These are phyloP conservation scores for Pangasius krempfi DNA, from an alignment of 2,797 vertebrate species.

Conservation along the genomic window DNA sequence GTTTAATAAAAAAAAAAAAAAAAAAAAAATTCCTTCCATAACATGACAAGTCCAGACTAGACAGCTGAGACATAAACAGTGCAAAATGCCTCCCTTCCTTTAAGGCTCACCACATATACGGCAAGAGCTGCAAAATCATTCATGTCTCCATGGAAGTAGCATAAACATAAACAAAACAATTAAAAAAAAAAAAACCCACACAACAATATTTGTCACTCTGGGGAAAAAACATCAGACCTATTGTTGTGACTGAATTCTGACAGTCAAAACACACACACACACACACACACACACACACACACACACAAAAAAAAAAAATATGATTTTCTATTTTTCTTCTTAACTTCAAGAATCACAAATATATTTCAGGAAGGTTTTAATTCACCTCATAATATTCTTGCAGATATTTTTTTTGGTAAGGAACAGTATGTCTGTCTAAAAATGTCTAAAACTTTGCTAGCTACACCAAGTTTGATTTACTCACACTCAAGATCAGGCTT, in stretches of 20 bases:
- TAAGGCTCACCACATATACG: slow-evolving; percentile 19
- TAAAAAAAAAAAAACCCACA: not conserved
- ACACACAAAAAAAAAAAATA: too few species aligned
- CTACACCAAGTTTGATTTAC: not conserved
- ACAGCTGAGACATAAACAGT: not conserved
- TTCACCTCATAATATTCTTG: not conserved
- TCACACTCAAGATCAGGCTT: too few species aligned
- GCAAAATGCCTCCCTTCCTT: not conserved
- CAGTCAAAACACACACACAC: too few species aligned
- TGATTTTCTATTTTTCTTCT: too few species aligned
- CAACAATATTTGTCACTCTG: too few species aligned
- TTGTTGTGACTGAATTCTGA: too few species aligned
- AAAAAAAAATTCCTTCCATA: slow-evolving; percentile 1
- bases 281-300: too few species aligned
- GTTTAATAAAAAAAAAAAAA: not conserved
- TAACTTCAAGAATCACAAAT: too few species aligned
- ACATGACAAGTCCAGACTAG: slow-evolving; percentile 5
- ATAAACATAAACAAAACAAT: not conserved
- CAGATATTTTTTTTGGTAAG: not conserved
- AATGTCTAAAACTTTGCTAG: not conserved
- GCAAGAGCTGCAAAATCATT: slow-evolving; percentile 24
- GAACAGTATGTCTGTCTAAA: not conserved
- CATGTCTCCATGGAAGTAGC: not conserved
- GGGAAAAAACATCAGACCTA: too few species aligned
- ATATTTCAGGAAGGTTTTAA: too few species aligned